Evolutionary conservation across 2,797 vertebrate genomes (phyloP).

Genomic region (Prionace glauca): DNA sequence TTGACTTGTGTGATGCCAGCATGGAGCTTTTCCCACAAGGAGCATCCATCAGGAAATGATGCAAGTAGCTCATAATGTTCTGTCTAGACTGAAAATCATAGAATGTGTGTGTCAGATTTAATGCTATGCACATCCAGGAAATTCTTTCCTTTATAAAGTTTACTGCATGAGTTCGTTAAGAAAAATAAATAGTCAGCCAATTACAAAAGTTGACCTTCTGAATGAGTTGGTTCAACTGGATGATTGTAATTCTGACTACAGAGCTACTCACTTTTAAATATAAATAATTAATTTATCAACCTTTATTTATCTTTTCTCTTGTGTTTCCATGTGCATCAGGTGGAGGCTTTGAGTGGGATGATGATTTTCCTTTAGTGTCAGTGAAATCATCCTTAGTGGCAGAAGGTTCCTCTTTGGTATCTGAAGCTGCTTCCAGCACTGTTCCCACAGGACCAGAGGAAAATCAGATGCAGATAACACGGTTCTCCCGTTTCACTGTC

Average conservation of each 20-base stretch:
- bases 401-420: slow-evolving; percentile 44
- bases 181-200: background rate
- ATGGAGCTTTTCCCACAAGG: background rate
- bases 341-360: slow-evolving; percentile 73
- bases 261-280: background rate
- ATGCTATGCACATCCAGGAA: background rate
- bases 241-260: background rate
- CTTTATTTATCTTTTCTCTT: background rate
- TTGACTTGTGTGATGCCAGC: background rate
- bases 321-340: slow-evolving; percentile 52
- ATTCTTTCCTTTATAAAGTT: background rate
- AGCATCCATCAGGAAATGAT: background rate
- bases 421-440: slow-evolving; percentile 42
- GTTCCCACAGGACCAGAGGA: slow-evolving; percentile 50
- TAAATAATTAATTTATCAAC: background rate
- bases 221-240: background rate
- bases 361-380: slow-evolving; percentile 67
- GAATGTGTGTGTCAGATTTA: background rate
- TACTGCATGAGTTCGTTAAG: background rate
- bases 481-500: slow-evolving; percentile 82
- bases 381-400: slow-evolving; percentile 61
- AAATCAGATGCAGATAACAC: slow-evolving; percentile 54
- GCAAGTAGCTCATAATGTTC: background rate
- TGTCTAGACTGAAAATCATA: background rate
- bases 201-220: background rate